Evolutionary conservation across 2,888 invertebrate species (phyloP), one percentile per base, ranked within the genome.

Genomic region (Colletes collaris): DNA sequence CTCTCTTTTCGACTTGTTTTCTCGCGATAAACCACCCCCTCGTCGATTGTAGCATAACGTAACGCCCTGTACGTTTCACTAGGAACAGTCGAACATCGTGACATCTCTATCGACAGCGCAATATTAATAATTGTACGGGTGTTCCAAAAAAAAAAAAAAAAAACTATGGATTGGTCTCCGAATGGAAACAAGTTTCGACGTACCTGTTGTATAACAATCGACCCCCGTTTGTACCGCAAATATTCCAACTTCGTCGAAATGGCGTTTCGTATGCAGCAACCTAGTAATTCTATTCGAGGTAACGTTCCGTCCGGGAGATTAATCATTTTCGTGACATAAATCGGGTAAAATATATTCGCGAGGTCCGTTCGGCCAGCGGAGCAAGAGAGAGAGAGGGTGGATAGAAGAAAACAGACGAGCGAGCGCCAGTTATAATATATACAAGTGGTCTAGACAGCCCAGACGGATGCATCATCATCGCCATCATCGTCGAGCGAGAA

Each of bases 361-460:
- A 19, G 62, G 55, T 76, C 49, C 67, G 50, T 44, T 52, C 13
- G 56, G 5, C 27, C 49, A 8, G 55, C 10, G 66, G 4, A 11
- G 52, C 0, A 16, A 10, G 46, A 6, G n/a, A 27, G 10, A 37
- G 5, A 8, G n/a, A 55, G 10, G 49, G 52, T 27, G 37, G 71
- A 66, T 69, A 63, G 27, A 66, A 72, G 74, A 60, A 64, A 72
- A 76, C 62, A 73, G 72, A 70, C 69, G 67, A 66, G 69, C 55
- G 72, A 76, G 72, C 62, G 68, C 70, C 64, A 59, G 81, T 78
- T 78, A 73, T 77, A 78, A 77, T 68, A 73, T 74, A 75, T 82
- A 83, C 79, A 79, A 84, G 83, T 79, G 79, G 83, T 83, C 84
- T 82, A 83, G 83, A 84, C 84, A 81, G 82, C 76, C 83, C 83